Evolutionary conservation across 2,888 invertebrate species (phyloP), one percentile per base, ranked within the genome.

Genomic region (Hypomecis atomaria): DNA sequence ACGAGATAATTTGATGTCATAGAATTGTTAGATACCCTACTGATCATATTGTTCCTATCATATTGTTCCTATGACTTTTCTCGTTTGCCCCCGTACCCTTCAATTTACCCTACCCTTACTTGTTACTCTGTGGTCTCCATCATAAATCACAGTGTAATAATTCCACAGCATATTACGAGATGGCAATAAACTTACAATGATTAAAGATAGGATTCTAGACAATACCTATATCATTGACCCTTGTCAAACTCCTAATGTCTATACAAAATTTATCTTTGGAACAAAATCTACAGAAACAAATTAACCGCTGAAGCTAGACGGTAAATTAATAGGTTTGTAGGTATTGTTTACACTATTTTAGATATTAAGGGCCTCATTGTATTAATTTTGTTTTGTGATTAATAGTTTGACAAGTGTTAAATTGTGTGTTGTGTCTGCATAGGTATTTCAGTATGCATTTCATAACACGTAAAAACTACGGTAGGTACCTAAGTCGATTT

Each of bases 141-240:
- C 43, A 48, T 49, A 49, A 62, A 62, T 62, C 38, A 54, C 38
- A 38, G 23, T 11, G 34, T 34, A 7, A 43, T 11, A 52, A 38
- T 55, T 42, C 13, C 58, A 54, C 9, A 37, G 33, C 36, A 58
- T 48, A 59, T 53, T 45, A 34, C 53, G 42, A 63, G 42, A 50
- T 59, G 40, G 13, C 38, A 55, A 44, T 44, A 54, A 43, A 54
- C 52, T 45, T 48, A 50, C 13, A 42, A 38, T 57, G 43, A 50
- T 48, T 55, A 48, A 56, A 59, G 55, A 64, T 67, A 42, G 9
- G 34, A 64, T 60, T 44, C 48, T 47, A 48, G 47, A 42, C 52
- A 64, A 60, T 56, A 58, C 61, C 60, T 66, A 57, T 56, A 61
- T 69, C 64, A 62, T 44, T 47, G 58, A 69, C 69, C 66, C 69